These are phyloP conservation scores for Chlamydotis undulata DNA, from an alignment of 2,113 vertebrate genomes.

Conservation along the genomic window DNA sequence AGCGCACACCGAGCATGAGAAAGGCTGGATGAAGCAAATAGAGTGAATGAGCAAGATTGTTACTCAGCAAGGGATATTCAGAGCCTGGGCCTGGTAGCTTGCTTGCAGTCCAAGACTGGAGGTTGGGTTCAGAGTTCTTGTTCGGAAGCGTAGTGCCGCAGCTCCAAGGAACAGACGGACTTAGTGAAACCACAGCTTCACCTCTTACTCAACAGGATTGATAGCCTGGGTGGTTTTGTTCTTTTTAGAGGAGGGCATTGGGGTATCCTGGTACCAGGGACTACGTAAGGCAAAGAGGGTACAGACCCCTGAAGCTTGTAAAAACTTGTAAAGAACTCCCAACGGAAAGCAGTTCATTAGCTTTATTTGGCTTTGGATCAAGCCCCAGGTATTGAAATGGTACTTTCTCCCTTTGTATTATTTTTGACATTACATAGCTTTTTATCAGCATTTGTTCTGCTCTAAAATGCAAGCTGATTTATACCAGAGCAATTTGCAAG, in stretches of 20 bases:
- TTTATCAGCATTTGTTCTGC: background rate
- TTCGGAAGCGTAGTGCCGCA: background rate
- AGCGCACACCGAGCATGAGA: background rate
- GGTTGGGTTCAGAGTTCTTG: background rate
- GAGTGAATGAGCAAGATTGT: background rate
- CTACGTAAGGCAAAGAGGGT: background rate
- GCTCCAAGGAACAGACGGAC: background rate
- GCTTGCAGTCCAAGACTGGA: background rate
- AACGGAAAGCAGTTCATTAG: background rate
- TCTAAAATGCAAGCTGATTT: conserved; percentile 6
- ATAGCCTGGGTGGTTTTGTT: background rate
- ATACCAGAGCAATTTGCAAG: conserved; percentile 1
- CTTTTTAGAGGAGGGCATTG: background rate
- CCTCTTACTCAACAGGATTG: background rate
- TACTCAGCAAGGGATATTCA: background rate
- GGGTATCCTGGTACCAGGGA: background rate
- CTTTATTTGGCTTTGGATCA: background rate
- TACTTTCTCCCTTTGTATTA: background rate
- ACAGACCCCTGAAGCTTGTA: background rate
- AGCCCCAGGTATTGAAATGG: background rate
- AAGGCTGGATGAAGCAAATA: background rate
- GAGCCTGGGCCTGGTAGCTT: background rate
- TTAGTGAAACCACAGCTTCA: background rate
- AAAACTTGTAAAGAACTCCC: background rate
- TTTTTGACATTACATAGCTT: background rate